A percentile compares a stretch with the other conserved stretches of the same genome.
Conservation (phyloP, 2,888 invertebrate genomes). For the Diarsia rubi region DNA sequence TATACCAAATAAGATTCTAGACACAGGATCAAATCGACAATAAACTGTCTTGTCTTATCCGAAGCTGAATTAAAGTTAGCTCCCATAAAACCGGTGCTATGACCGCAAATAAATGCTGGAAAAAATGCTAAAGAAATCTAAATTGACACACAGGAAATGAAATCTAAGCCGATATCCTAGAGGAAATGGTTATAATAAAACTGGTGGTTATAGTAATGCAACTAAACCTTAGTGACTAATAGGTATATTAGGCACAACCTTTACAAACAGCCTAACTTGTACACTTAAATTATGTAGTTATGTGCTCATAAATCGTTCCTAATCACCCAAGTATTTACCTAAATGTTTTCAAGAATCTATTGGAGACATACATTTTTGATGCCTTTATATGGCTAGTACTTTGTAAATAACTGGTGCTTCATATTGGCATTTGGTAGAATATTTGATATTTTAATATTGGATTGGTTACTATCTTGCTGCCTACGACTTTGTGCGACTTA, state of each 20-base stretch:
- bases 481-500: too few species aligned
- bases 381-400: slow-evolving; percentile 35
- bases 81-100: not conserved
- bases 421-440: slow-evolving; percentile 28
- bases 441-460: not conserved
- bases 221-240: slow-evolving; percentile 43
- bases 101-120: not conserved
- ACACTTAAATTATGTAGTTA: slow-evolving; percentile 56
- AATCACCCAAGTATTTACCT: slow-evolving; percentile 63
- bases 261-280: slow-evolving; percentile 45
- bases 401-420: slow-evolving; percentile 3
- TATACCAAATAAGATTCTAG: not conserved
- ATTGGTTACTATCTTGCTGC: not conserved
- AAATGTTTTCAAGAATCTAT: slow-evolving; percentile 54
- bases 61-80: not conserved
- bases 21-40: not conserved
- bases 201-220: slow-evolving; percentile 12
- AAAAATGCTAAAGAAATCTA: slow-evolving; percentile 4
- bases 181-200: slow-evolving; percentile 50
- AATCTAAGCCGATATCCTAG: slow-evolving; percentile 25
- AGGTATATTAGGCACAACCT: slow-evolving; percentile 56
- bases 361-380: slow-evolving; percentile 41
- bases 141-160: slow-evolving; percentile 15
- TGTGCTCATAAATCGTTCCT: slow-evolving; percentile 57
- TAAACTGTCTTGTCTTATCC: not conserved